Evolutionary conservation across 2,113 vertebrate species (phyloP), one percentile per base, ranked within the genome.

Genomic region (Meles meles): DNA sequence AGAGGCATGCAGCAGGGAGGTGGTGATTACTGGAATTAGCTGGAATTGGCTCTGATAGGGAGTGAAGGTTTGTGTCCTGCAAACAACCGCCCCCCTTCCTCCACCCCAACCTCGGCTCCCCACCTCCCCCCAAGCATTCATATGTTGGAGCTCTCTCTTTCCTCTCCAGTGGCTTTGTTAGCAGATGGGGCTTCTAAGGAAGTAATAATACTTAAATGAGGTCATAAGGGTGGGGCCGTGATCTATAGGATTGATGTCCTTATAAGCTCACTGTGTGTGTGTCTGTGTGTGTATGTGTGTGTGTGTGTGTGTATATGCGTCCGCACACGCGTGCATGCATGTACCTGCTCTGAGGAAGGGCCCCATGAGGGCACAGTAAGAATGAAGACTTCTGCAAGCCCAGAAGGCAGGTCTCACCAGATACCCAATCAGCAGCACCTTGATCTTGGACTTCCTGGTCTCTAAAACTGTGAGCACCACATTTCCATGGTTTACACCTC

Each of bases 271-370:
- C 12, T 25, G 8, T 49, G 76, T 49, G 44, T 9, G 7, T 15
- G 67, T 21, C 42, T 42, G 42, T 42, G n/a, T n/a, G n/a, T 14
- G 49, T 15, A 15, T 52, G 15, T 52, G 14, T 17, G 49, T 49
- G 18, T 21, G 34, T 71, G 69, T 23, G 21, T 3, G n/a, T 37
- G 18, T 20, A 4, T 21, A 9, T 9, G 69, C 5, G 11, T 6
- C 29, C 2, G 5, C 5, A 13, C 13, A 6, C 2, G 29, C 6
- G 29, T 6, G 3, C 1, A 2, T 17, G 31, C 14, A 3, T 17
- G 63, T 34, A 67, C 90, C 0, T 2, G 3, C 34, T 2, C 27
- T 2, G 17, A 76, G 44, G 67, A 47, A 44, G 65, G 37, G 44
- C 29, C 69, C 7, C 1, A 31, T 47, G 25, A 86, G 25, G 69